Evolutionary conservation across 2,888 invertebrate genomes (phyloP).

Genomic region (Erebia aethiops): DNA sequence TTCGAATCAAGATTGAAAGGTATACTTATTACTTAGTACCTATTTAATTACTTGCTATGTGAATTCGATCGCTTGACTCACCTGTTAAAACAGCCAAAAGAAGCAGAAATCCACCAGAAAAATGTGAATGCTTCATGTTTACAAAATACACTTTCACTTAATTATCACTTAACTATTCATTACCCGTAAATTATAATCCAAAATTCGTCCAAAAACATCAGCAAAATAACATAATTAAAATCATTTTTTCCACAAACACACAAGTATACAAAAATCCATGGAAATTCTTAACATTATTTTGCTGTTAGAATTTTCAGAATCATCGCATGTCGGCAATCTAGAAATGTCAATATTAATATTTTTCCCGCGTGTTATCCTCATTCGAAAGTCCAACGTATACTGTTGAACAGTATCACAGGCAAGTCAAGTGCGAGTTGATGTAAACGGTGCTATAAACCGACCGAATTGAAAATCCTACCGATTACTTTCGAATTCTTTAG

Average conservation of each 20-base stretch:
- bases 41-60: neutral
- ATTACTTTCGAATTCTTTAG: conserved; percentile 22
- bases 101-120: conserved; percentile 61
- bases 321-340: conserved; percentile 46
- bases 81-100: conserved; percentile 63
- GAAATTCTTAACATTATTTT: conserved; percentile 19
- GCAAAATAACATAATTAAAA: conserved; percentile 1
- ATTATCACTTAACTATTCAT: conserved; percentile 42
- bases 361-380: conserved; percentile 57
- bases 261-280: conserved; percentile 25
- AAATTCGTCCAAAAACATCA: conserved; percentile 1
- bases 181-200: conserved; percentile 10
- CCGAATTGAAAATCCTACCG: conserved; percentile 46
- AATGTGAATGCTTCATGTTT: conserved; percentile 63
- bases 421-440: conserved; percentile 59
- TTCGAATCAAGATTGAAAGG: neutral
- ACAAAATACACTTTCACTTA: conserved; percentile 72
- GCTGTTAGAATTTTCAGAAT: conserved; percentile 33
- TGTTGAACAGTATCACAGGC: conserved; percentile 56
- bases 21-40: too few relatives aligned
- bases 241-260: conserved; percentile 21
- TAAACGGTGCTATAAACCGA: conserved; percentile 49
- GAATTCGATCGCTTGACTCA: conserved; percentile 46
- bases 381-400: conserved; percentile 78
- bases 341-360: conserved; percentile 41